Evolutionary conservation across 1,140 invertebrate genomes (phyloP).

Genomic region (Calliphora vicina): DNA sequence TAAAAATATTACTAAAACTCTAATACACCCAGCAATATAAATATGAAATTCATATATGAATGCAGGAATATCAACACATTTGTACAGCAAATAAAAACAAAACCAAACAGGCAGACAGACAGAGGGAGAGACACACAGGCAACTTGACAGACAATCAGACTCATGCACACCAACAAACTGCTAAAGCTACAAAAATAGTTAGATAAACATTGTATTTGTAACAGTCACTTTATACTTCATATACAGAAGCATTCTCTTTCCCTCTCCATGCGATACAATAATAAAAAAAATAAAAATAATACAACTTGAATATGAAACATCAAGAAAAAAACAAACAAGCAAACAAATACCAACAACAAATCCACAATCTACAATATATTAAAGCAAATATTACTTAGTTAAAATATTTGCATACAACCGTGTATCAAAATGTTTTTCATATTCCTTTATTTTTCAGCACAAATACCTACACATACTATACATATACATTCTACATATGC

Average conservation of each 20-base stretch:
- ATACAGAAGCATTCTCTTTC: not conserved
- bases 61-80: no score
- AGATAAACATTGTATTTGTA: not conserved
- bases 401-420: constrained; percentile 4
- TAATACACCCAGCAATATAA: not conserved
- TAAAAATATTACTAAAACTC: not conserved
- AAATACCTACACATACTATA: not conserved
- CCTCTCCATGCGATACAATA: not conserved
- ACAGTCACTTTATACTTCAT: not conserved
- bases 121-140: not conserved
- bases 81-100: not conserved
- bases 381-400: constrained; percentile 17
- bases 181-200: not conserved
- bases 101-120: not conserved
- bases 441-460: not conserved
- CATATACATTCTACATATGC: not conserved
- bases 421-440: constrained; percentile 2
- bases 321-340: not conserved
- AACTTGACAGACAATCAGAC: not conserved
- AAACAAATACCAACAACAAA: not conserved
- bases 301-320: not conserved
- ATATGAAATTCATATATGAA: no score
- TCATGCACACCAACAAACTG: not conserved
- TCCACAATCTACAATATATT: not conserved
- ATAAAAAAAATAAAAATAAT: not conserved